A percentile compares a stretch with the other conserved stretches of the same genome.
Evolutionary conservation across 2,113 vertebrate species (phyloP).

Genomic region (Oncorhynchus keta): DNA sequence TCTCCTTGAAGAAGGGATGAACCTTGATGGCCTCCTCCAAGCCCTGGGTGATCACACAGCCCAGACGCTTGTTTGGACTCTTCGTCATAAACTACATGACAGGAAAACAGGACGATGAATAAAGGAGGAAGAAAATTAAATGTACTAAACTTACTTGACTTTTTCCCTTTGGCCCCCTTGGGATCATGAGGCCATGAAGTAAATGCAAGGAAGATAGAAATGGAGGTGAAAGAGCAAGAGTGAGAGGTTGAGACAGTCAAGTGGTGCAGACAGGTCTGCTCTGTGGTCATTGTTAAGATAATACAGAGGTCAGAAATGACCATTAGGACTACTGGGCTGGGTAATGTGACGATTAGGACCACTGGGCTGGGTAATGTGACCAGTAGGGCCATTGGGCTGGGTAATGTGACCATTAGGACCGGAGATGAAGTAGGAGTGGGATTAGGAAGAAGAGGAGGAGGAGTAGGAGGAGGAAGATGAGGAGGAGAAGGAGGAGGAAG

Average conservation of each 20-base stretch:
- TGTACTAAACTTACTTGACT: no score
- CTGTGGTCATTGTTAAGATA: constrained; percentile 3
- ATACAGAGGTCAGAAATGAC: neutral
- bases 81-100: constrained; percentile 93
- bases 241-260: neutral
- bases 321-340: no score
- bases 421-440: no score
- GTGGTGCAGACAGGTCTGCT: neutral
- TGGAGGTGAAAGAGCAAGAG: neutral
- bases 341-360: no score
- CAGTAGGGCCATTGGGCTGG: no score
- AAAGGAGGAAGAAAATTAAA: neutral
- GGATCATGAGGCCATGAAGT: no score
- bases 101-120: neutral
- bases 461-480: no score
- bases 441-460: no score
- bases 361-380: no score
- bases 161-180: no score
- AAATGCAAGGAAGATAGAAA: neutral
- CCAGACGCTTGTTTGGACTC: constrained; percentile 91
- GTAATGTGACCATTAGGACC: no score
- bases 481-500: neutral
- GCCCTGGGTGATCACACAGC: constrained; percentile 86
- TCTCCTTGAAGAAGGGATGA: constrained; percentile 95
- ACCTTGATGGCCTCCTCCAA: constrained; percentile 93